Conservation (phyloP, 2,113 vertebrate genomes). For the Accipiter virgatus region DNA sequence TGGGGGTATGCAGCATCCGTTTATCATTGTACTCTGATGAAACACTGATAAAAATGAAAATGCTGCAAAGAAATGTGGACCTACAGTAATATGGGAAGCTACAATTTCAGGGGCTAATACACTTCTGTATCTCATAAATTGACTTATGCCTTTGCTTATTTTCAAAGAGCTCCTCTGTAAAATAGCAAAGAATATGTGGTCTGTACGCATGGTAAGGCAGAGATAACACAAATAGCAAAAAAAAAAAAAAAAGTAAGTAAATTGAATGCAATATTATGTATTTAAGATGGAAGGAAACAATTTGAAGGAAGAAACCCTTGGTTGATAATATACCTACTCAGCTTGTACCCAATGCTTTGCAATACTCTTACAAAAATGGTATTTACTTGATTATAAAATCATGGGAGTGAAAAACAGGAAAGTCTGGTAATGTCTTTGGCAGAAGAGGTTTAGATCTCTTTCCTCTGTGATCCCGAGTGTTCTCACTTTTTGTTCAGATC, state of each 20-base stretch:
- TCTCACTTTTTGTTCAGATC: neutral
- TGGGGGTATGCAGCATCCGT: neutral
- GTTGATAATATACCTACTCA: neutral
- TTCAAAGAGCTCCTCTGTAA: neutral
- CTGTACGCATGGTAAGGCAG: neutral
- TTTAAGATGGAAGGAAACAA: neutral
- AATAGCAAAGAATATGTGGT: neutral
- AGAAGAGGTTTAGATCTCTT: neutral
- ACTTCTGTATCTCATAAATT: constrained; percentile 33
- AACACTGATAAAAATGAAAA: constrained; percentile 60
- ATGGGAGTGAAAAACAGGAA: neutral
- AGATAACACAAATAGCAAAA: neutral
- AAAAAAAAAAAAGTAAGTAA: neutral
- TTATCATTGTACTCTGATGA: constrained; percentile 28
- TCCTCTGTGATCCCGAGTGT: neutral
- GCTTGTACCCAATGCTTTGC: neutral
- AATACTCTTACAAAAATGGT: neutral
- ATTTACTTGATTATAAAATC: neutral
- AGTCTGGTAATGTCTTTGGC: neutral
- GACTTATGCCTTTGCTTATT: constrained; percentile 25
- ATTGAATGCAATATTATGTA: neutral
- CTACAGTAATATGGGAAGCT: neutral
- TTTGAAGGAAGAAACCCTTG: neutral
- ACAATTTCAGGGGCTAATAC: constrained; percentile 31
- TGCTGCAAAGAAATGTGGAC: neutral